phyloP scores from a whole-genome alignment of 1,140 invertebrate species.

The Berghia stephanieae region DNA sequence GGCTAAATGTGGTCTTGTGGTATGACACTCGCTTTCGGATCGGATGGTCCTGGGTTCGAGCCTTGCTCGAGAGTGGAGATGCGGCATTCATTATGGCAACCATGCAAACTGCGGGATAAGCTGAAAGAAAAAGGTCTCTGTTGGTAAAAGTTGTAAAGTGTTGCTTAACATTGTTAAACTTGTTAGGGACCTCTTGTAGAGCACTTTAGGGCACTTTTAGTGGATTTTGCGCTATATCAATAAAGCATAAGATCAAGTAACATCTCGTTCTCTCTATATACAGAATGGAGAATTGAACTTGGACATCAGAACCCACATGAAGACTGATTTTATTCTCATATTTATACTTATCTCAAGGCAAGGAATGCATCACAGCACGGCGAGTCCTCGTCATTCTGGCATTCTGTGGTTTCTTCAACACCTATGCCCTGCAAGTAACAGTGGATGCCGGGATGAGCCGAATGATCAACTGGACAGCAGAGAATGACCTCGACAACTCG shows the following conservation, averaged over 20 bases:
- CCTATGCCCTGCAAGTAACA: constrained; percentile 94
- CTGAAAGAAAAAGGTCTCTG: too few species aligned
- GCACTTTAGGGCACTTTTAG: background rate
- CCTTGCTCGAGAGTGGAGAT: too few species aligned
- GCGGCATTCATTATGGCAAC: too few species aligned
- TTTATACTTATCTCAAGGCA: background rate
- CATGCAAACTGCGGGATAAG: too few species aligned
- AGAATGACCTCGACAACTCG: background rate
- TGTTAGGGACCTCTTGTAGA: background rate
- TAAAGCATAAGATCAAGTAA: too few species aligned
- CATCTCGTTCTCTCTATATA: background rate
- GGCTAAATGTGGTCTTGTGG: too few species aligned
- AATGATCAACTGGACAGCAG: constrained; percentile 78
- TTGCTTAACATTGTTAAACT: too few species aligned
- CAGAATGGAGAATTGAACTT: background rate
- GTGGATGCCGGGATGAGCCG: constrained; percentile 97
- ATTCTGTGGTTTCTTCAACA: constrained; percentile 74
- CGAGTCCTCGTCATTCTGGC: constrained; percentile 79
- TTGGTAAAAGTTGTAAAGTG: too few species aligned
- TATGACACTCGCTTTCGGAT: too few species aligned
- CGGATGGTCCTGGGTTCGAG: too few species aligned
- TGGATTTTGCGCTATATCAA: background rate
- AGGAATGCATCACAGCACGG: constrained; percentile 28
- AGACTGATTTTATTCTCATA: background rate
- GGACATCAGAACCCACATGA: background rate